These are phyloP conservation scores for Ceratotherium simum DNA, from an alignment of 2,113 vertebrate species.

Conservation along the genomic window DNA sequence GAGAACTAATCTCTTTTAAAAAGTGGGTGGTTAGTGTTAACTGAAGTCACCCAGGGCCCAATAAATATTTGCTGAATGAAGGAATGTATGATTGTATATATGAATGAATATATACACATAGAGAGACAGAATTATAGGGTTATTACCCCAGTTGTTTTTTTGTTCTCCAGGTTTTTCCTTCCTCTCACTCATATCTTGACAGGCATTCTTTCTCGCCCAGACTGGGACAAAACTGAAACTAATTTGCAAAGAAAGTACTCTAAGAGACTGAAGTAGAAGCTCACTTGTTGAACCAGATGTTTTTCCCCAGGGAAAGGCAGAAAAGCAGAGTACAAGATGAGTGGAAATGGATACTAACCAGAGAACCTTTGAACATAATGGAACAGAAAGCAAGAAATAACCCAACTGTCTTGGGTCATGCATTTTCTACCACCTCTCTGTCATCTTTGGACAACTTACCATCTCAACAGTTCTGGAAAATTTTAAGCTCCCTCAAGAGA, in stretches of 20 bases:
- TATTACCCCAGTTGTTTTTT: background rate
- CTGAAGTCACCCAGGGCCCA: background rate
- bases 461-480: background rate
- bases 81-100: no score
- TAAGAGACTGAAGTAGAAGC: background rate
- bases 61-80: background rate
- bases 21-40: background rate
- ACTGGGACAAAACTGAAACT: background rate
- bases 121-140: background rate
- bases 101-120: background rate
- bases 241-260: background rate
- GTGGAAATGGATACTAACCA: background rate
- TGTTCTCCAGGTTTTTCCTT: background rate
- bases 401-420: background rate
- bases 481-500: no score
- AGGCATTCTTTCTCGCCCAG: background rate
- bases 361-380: background rate
- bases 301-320: background rate
- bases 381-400: background rate
- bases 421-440: background rate
- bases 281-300: background rate
- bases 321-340: background rate
- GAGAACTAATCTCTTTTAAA: background rate
- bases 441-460: background rate
- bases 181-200: background rate